Evolutionary conservation across 2,113 vertebrate genomes (phyloP).

Genomic region (Fulica atra): DNA sequence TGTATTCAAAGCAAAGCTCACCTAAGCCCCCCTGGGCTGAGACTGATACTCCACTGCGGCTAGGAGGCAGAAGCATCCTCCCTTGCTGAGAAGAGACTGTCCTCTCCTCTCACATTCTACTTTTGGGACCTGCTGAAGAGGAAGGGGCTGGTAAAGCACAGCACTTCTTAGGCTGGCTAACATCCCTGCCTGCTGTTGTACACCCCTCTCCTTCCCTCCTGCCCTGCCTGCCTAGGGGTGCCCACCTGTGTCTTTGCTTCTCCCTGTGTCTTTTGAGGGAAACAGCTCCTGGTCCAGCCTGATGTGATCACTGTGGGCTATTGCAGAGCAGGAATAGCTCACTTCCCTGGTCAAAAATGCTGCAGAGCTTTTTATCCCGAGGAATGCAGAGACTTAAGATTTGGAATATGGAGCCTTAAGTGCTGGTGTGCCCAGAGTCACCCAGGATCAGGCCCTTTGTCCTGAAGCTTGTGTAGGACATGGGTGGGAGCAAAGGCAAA

Average conservation of each 20-base stretch:
- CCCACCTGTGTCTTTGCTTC: background rate
- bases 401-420: background rate
- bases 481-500: background rate
- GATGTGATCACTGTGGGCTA: accelerated
- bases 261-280: background rate
- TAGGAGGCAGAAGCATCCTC: background rate
- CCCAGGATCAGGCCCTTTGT: background rate
- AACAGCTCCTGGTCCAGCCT: accelerated
- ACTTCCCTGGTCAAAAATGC: background rate
- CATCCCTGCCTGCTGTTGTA: background rate
- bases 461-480: background rate
- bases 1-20: background rate
- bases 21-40: background rate
- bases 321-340: background rate
- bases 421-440: background rate
- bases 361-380: background rate
- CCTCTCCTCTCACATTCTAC: background rate
- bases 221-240: background rate
- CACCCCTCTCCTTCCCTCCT: background rate
- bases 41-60: background rate
- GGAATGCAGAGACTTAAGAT: background rate
- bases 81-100: background rate
- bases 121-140: background rate
- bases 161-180: background rate
- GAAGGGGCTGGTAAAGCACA: background rate